These are phyloP conservation scores for Chironomus riparius DNA, from an alignment of 2,888 invertebrate species.

Conservation along the genomic window DNA sequence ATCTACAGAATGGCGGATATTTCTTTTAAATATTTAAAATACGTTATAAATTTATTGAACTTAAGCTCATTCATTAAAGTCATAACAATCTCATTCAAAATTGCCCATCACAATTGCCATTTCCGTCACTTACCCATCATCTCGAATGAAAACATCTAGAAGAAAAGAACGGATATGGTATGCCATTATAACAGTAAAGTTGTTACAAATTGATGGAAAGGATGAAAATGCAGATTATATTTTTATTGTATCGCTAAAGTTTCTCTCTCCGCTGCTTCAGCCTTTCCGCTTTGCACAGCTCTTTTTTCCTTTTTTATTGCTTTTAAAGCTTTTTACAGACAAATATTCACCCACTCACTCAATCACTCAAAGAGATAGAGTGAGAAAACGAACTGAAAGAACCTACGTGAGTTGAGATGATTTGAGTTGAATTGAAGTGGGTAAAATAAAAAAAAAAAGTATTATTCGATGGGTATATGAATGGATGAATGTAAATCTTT, in stretches of 20 bases:
- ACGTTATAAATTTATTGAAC: too few species aligned
- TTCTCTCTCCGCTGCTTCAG: constrained; percentile 29
- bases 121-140: too few species aligned
- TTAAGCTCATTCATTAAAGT: too few species aligned
- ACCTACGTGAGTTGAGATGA: neutral
- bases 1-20: too few species aligned
- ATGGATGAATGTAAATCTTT: neutral
- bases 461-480: too few species aligned
- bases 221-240: constrained; percentile 25
- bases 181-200: neutral
- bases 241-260: constrained; percentile 25
- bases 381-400: neutral
- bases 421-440: neutral
- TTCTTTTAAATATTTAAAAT: too few species aligned
- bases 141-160: too few species aligned
- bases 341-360: constrained; percentile 23
- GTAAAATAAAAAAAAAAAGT: neutral
- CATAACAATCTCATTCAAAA: too few species aligned
- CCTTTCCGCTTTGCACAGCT: constrained; percentile 25
- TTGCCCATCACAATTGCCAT: too few species aligned
- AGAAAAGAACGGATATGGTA: neutral
- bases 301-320: constrained; percentile 24
- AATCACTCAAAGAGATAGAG: neutral
- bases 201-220: constrained; percentile 15
- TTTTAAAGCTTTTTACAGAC: constrained; percentile 24